Base-by-base conservation (phyloP, 2,888 invertebrate species). In the Sphaerophoria taeniata region DNA sequence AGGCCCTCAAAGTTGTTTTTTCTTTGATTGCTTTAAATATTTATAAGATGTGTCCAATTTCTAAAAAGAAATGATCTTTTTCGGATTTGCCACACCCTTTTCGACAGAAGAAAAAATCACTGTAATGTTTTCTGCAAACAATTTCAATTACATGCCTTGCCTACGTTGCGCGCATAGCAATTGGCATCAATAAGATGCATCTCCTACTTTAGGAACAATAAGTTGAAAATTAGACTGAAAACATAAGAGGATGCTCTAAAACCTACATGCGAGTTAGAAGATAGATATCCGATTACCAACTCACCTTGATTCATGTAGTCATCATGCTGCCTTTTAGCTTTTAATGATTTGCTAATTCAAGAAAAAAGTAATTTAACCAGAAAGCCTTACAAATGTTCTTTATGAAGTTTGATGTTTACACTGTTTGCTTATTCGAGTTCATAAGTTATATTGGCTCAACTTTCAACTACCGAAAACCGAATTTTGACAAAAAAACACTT, bases 1-100 rank as follows among this genome's bases (percentile, higher is more conserved):
- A 47, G 6, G 11, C 56, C 14, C 11, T 16, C 11, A 6, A 63
- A 45, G 58, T 47, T 31, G 53, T 60, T 71, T 34, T 56, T n/a
- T 33, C 4, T 0, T 34, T 4, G 9, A 36, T 58, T 11, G 36
- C 9, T 43, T 76, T 36, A 65, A 75, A 72, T 60, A 67, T 9
- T 43, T 11, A 43, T 3, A 43, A 43, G 24, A 24, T 24, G 24
- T 24, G 24, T 24, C 24, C 24, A 24, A 24, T 24, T 43, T 56
- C 65, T 65, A 47, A 16, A 31, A n/a, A 69, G 9, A 36, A 43
- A 73, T 14, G 47, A 56, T 33, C 45, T 69, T 78, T 31, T 58
- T 51, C 51, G 43, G 60, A 71, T 71, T 79, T 84, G 84, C 84
- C 84, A 84, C 84, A 80, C 84, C 84, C 84, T 61, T 79, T 55